Base-by-base conservation (phyloP, 1,140 invertebrate species). In the Drosophila willistoni region DNA sequence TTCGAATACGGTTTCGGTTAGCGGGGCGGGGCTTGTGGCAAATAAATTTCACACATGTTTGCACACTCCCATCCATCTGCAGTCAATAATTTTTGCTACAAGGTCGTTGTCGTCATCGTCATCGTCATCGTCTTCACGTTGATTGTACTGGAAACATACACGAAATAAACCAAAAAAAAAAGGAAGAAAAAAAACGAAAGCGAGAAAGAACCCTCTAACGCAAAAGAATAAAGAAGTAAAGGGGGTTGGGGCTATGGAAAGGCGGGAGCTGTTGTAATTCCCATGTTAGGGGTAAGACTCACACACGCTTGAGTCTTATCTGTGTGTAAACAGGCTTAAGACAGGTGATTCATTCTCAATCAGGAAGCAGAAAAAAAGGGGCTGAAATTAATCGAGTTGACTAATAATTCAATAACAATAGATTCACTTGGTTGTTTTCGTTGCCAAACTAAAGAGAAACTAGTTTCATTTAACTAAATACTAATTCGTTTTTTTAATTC, bases 31-130 rank as follows among this genome's bases (percentile, higher is more conserved):
- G 44, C 34, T 54, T 90, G 83, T 71, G 83, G 84, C 83, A 87
- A 89, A 87, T 87, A 89, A 87, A 87, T 87, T 87, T 87, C 73
- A 87, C 83, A 89, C 83, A 89, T 87, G 89, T 89, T 87, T 87
- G 83, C 83, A 83, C 83, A 79, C 71, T 75, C 73, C 68, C 56
- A 62, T 41, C 33, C 44, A 14, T 73, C 66, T 79, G 67, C 64
- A 79, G 68, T 81, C 82, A 79, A 86, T 86, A 86, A 79, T 70
- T 81, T 72, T 71, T 36, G 64, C 34, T 71, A 71, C 82, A 86
- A 87, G 83, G 83, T 79, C 83, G 76, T 69, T 67, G 68, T 51
- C 77, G 77, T 73, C 65, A 64, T 72, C 44, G 76, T 73, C 65
- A 64, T 72, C 44, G 76, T 68, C 69, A 68, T 47, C 77, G 77